A percentile compares a stretch with the other conserved stretches of the same genome.
These are phyloP conservation scores for Gallinago solitaria DNA, from an alignment of 2,797 vertebrate genomes.

Conservation along the genomic window DNA sequence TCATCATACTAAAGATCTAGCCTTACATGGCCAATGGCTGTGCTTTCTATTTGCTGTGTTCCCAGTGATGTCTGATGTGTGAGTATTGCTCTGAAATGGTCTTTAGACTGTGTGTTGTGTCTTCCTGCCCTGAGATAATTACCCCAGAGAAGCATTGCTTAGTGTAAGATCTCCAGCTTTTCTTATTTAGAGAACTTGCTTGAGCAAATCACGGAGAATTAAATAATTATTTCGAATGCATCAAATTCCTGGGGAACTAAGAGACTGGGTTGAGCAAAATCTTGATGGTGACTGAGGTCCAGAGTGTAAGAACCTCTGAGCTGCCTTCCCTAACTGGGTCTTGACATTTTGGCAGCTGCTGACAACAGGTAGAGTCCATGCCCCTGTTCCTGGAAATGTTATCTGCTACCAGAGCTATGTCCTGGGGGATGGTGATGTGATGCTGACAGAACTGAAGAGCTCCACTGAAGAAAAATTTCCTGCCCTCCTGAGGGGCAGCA, in stretches of 20 bases:
- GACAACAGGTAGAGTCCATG: not conserved
- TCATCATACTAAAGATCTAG: not conserved
- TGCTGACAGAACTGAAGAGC: not conserved
- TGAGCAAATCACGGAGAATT: not conserved
- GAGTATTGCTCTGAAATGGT: not conserved
- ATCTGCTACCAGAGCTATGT: not conserved
- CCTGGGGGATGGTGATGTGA: not conserved
- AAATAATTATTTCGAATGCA: not conserved
- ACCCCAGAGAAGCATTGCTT: not conserved
- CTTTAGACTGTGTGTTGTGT: not conserved
- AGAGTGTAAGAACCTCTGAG: not conserved
- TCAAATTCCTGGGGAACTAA: not conserved
- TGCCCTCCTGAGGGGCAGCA: not conserved
- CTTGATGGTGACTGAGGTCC: not conserved
- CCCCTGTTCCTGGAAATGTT: not conserved
- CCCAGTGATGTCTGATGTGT: not conserved
- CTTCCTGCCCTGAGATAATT: not conserved
- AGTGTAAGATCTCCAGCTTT: not conserved
- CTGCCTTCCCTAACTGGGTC: not conserved
- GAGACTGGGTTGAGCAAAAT: not conserved
- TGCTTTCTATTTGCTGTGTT: not conserved
- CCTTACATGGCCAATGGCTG: not conserved
- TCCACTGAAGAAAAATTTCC: not conserved
- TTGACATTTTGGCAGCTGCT: not conserved
- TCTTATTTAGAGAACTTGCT: not conserved